phyloP scores from a whole-genome alignment of 2,888 invertebrate species.

The Theretra japonica region DNA sequence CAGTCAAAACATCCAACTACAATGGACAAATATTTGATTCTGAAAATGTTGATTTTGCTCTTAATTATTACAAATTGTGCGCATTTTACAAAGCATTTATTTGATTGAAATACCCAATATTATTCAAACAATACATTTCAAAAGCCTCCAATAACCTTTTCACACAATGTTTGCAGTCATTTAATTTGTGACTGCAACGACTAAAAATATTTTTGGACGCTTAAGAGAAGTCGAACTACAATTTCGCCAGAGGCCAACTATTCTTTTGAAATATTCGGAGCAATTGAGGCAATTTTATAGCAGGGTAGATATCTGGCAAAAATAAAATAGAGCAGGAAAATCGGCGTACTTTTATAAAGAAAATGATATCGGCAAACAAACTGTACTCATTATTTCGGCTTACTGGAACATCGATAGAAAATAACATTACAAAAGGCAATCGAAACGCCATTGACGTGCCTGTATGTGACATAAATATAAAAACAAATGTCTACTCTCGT shows the following conservation, averaged over 20 bases:
- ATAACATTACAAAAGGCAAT: slow-evolving; percentile 39
- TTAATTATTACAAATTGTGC: background rate
- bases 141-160: background rate
- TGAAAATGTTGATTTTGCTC: background rate
- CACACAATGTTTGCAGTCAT: background rate
- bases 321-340: slow-evolving; percentile 28
- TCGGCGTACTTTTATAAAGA: slow-evolving; percentile 20
- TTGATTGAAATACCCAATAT: background rate
- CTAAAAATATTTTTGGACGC: slow-evolving; percentile 24
- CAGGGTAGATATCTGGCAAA: slow-evolving; percentile 25
- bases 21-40: too few species aligned
- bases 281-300: slow-evolving; percentile 29
- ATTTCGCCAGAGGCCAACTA: slow-evolving; percentile 27
- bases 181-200: slow-evolving; percentile 18
- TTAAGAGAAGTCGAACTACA: slow-evolving; percentile 24
- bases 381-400: slow-evolving; percentile 23
- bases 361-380: slow-evolving; percentile 22
- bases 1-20: too few species aligned
- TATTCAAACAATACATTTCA: background rate
- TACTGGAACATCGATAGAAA: slow-evolving; percentile 24
- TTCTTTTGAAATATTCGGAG: slow-evolving; percentile 28
- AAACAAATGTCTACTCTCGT: slow-evolving; percentile 61
- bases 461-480: slow-evolving; percentile 54
- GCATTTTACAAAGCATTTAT: background rate
- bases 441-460: slow-evolving; percentile 53